phyloP scores from a whole-genome alignment of 2,888 invertebrate genomes.

The Congeria kusceri region DNA sequence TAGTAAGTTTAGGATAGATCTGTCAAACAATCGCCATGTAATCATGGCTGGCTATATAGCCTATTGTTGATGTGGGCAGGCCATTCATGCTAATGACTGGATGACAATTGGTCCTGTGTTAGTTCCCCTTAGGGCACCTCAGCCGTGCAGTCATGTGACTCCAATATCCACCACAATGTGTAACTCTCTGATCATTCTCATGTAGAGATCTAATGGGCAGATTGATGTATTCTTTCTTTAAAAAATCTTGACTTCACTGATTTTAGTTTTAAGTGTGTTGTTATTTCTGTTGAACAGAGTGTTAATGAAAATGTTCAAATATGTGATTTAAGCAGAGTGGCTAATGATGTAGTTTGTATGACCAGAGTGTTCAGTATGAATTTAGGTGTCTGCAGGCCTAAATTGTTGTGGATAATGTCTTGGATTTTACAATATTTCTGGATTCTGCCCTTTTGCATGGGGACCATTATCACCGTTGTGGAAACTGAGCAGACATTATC shows the following conservation, averaged over 20 bases:
- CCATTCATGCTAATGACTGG: slow-evolving; percentile 35
- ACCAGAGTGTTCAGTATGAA: slow-evolving; percentile 31
- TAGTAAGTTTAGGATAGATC: slow-evolving; percentile 28
- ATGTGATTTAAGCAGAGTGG: background rate
- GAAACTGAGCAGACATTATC: slow-evolving; percentile 37
- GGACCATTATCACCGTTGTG: slow-evolving; percentile 50
- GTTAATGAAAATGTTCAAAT: slow-evolving; percentile 7
- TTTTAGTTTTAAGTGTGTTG: too few species aligned
- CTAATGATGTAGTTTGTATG: slow-evolving; percentile 16
- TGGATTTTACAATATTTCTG: slow-evolving; percentile 44
- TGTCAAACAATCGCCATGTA: slow-evolving; percentile 37
- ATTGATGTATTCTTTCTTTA: too few species aligned
- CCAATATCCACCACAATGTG: slow-evolving; percentile 15
- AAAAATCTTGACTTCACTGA: too few species aligned
- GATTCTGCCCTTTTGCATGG: slow-evolving; percentile 60
- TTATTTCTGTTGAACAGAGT: too few species aligned
- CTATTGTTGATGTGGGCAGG: slow-evolving; percentile 32
- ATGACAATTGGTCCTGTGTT: slow-evolving; percentile 44
- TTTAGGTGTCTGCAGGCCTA: slow-evolving; percentile 37
- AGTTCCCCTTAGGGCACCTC: slow-evolving; percentile 56
- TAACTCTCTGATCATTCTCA: slow-evolving; percentile 44
- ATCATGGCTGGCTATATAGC: slow-evolving; percentile 32
- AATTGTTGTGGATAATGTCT: slow-evolving; percentile 51
- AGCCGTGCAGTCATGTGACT: slow-evolving; percentile 46
- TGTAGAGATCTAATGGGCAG: slow-evolving; percentile 8